Base-by-base conservation (phyloP, 1,140 invertebrate genomes). In the Calliopsis andreniformis region DNA sequence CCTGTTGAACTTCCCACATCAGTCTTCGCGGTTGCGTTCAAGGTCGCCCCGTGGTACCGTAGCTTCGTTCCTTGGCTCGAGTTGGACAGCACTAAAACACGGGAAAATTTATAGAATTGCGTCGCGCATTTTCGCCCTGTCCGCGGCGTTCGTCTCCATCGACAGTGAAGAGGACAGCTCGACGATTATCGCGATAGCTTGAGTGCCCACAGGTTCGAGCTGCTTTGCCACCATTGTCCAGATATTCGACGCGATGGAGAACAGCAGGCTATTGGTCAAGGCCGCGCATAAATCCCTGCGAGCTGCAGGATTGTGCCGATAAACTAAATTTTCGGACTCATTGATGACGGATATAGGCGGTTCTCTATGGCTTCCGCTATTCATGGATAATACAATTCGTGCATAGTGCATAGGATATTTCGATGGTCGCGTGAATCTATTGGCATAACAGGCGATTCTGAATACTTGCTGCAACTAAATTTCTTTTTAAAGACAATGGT, bases 281-380 rank as follows among this genome's bases (percentile, higher is more conserved):
- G 81, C 75, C 76, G 66, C 45, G 25, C 42, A 66, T 82, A 82
- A 83, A 83, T 83, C 66, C 39, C 39, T 14, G 35, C 49, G 32
- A 20, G 23, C 67, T 39, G 49, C 62, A 39, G 49, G 51, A 51
- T 42, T 51, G 51, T 32, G 69, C 23, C 76, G 47, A 47, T 79
- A 69, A 62, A 75, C 58, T 61, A 63, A 77, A 69, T 77, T 76
- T 71, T 39, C 49, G 32, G 14, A 59, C 35, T 42, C 53, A 28
- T 42, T 55, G 49, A 68, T 30, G 53, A 68, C 28, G 28, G 28
- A 28, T 39, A 39, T 5, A 18, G 35, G 43, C 39, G 8, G 32
- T 51, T 28, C 18, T 16, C 1, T 3, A 32, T 18, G n/a, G 28
- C 12, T 56, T n/a, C 32, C 45, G 45, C 14, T 47, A 1, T 4